Evolutionary conservation across 2,797 vertebrate genomes (phyloP), one percentile per base, ranked within the genome.

Genomic region (Lepilemur ruficaudatus): DNA sequence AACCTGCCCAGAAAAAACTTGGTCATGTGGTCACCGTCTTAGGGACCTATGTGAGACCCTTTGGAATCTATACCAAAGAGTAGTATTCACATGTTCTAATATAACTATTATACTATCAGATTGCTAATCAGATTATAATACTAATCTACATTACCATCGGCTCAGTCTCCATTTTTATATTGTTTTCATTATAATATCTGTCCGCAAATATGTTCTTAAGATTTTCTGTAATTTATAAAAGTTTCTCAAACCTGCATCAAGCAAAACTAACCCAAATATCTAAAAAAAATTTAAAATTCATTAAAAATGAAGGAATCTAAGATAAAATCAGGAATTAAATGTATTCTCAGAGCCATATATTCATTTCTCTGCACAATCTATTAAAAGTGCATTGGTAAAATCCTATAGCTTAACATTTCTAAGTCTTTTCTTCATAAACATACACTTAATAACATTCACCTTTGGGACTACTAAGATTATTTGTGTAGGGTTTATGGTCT

Each of bases 181-280:
- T 75, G 52, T 91, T 79, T 93, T 70, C 41, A 73, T 20, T 59
- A 9, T 65, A 41, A 73, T 89, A 93, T 76, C 83, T 93, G 25
- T 35, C 82, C 61, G 17, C 2, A 75, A 35, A 30, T 28, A 30
- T 43, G 52, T 82, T 75, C 59, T 78, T 90, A 83, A 41, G 15
- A 63, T 76, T 57, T 50, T 35, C 89, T 86, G 38, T 46, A 82
- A 93, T 55, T 76, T 87, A 95, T 35, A 52, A 91, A 91, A 81
- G 15, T 2, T 35, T 75, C 50, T 93, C 23, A 94, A 84, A 63
- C 78, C 32, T 7, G 88, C 65, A 46, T 70, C 73, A 91, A 93
- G 52, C 41, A 91, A 95, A 96, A 92, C n/a, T 88, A 92, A 55
- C 38, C 57, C 46, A 84, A 92, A 90, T 93, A 76, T 38, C 38